Base-by-base conservation (phyloP, 2,797 vertebrate genomes). In the Xenentodon cancila region DNA sequence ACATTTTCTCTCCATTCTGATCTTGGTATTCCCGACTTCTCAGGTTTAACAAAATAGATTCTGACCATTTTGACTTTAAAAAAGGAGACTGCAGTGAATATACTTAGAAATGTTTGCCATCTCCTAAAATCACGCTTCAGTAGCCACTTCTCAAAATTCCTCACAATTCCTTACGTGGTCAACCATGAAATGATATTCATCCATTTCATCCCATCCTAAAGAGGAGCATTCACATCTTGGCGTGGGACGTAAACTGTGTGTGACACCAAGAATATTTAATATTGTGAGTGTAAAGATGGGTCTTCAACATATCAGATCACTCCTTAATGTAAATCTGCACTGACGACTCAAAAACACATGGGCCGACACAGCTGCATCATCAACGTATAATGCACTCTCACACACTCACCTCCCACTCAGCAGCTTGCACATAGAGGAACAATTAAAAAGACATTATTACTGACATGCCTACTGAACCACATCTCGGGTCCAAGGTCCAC, bases 261-360 rank as follows among this genome's bases (percentile, higher is more conserved):
- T 15, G 56, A 78, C 80, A 86, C 73, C 68, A 61, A 74, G 80
- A 75, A 80, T 77, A 81, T 85, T 82, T 88, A 48, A 77, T 86
- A 85, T 81, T 73, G 70, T 48, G 55, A 53, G 72, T 66, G 78
- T 80, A 80, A 75, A 83, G 86, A 78, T 53, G 53, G 51, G 64
- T 62, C 81, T 77, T 72, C 71, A 54, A 68, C 72, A 61, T 61
- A 70, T 83, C 83, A 71, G 59, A 79, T 75, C 68, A 56, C 59
- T 64, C 53, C 71, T 78, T 82, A 70, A 70, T 69, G 59, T 85
- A 81, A 88, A 88, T 87, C 71, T 81, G 75, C 75, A 80, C 55
- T 77, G 84, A 81, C 75, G 87, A 68, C 58, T 77, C 15, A 20
- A 69, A 85, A 82, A 71, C 71, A 79, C 80, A 82, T 76, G 69